Evolutionary conservation across 1,140 invertebrate species (phyloP).

Genomic region (Atta texana): DNA sequence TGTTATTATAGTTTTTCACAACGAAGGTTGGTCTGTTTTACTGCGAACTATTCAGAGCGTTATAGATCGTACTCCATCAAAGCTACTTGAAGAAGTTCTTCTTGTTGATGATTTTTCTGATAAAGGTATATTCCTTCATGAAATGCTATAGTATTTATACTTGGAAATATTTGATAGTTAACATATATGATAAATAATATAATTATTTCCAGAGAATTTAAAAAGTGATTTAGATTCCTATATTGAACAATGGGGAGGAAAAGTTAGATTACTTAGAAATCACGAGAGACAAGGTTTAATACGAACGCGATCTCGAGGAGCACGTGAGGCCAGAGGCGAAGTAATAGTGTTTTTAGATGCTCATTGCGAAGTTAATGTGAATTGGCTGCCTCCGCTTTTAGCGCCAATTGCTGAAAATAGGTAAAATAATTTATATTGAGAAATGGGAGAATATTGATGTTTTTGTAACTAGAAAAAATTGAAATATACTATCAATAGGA

Average conservation of each 20-base stretch:
- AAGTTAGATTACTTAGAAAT: slow-evolving; percentile 96
- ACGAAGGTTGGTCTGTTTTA: slow-evolving; percentile 98
- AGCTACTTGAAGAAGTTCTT: slow-evolving; percentile 97
- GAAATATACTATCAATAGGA: not conserved
- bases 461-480: slow-evolving; percentile 12
- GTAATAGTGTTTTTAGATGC: slow-evolving; percentile 99
- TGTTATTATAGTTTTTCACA: slow-evolving; percentile 99
- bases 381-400: slow-evolving; percentile 98
- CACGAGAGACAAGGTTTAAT: slow-evolving; percentile 96
- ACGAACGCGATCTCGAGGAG: slow-evolving; percentile 95
- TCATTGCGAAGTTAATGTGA: slow-evolving; percentile 96
- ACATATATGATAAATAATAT: slow-evolving; percentile 1
- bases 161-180: not conserved
- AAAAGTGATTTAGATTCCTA: slow-evolving; percentile 96
- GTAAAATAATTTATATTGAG: slow-evolving; percentile 82
- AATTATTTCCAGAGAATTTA: slow-evolving; percentile 91
- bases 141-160: not conserved
- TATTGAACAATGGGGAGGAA: slow-evolving; percentile 94
- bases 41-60: slow-evolving; percentile 99
- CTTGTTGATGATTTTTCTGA: slow-evolving; percentile 99
- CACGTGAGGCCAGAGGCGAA: slow-evolving; percentile 97
- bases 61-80: slow-evolving; percentile 95
- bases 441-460: slow-evolving; percentile 14
- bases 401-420: slow-evolving; percentile 96
- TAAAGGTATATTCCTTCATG: slow-evolving; percentile 89